Conservation (phyloP, 2,113 vertebrate genomes). For the Odontesthes bonariensis region DNA sequence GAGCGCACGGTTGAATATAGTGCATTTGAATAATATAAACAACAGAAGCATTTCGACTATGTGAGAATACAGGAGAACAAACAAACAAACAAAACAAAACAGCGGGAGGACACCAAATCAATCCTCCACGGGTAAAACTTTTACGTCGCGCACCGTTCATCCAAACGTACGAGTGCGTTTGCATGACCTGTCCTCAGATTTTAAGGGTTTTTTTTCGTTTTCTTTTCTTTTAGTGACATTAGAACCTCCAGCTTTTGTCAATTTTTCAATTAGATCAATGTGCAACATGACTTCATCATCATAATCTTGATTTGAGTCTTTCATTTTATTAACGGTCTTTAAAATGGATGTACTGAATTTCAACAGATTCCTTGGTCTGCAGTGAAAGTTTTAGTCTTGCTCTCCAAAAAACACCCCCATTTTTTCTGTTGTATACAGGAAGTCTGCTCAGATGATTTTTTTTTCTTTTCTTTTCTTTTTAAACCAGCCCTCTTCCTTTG, state of each 20-base stretch:
- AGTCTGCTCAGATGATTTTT: conserved; percentile 37
- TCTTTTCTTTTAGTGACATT: too few relatives aligned
- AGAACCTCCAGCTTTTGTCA: conserved; percentile 11
- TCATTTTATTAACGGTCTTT: conserved; percentile 3
- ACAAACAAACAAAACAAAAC: conserved; percentile 6
- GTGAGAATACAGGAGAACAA: conserved; percentile 30
- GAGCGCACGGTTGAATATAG: conserved; percentile 56
- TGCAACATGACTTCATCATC: conserved; percentile 2
- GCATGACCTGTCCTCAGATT: conserved; percentile 28
- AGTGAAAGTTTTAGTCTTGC: conserved; percentile 1
- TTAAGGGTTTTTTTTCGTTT: background rate
- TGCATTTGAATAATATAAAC: conserved; percentile 62
- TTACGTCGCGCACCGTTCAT: conserved; percentile 14
- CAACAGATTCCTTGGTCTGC: conserved; percentile 13
- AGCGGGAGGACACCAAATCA: conserved; percentile 16
- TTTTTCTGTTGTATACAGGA: conserved; percentile 33
- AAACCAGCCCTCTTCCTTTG: conserved; percentile 30
- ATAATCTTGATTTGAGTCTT: conserved; percentile 2
- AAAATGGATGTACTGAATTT: background rate
- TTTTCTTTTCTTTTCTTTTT: conserved; percentile 29
- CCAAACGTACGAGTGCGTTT: conserved; percentile 26
- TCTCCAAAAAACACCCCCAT: conserved; percentile 28
- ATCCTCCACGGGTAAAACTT: conserved; percentile 41
- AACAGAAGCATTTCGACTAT: conserved; percentile 57
- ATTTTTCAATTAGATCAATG: conserved; percentile 11